These are phyloP conservation scores for Hafferia zeledoni DNA, from an alignment of 2,797 vertebrate genomes.

Conservation along the genomic window DNA sequence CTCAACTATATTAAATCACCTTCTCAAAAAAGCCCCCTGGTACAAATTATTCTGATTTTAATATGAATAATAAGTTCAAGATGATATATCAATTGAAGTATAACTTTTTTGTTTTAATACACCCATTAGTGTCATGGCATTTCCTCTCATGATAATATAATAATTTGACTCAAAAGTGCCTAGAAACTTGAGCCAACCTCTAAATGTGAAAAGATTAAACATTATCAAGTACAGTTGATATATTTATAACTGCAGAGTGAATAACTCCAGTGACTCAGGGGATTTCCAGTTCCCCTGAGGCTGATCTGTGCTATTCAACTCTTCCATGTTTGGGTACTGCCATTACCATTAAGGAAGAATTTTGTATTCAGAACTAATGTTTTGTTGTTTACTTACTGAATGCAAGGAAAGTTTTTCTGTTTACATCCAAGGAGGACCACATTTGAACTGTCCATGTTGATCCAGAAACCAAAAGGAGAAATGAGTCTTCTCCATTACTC, in stretches of 20 bases:
- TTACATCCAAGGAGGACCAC: neutral
- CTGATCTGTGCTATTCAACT: neutral
- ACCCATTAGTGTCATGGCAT: neutral
- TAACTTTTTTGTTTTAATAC: neutral
- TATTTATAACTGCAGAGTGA: neutral
- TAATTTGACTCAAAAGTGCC: neutral
- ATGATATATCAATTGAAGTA: neutral
- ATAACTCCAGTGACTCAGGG: neutral
- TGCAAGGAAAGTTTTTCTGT: neutral
- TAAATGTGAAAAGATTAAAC: neutral
- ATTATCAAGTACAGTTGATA: neutral
- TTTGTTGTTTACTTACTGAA: neutral
- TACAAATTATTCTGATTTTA: neutral
- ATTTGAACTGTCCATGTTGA: neutral
- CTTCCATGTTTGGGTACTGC: neutral
- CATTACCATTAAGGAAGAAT: neutral
- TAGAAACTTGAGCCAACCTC: neutral
- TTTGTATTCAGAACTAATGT: neutral
- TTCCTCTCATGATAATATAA: neutral
- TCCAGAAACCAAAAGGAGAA: neutral
- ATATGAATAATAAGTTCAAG: neutral
- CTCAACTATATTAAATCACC: neutral
- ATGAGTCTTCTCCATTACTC: neutral
- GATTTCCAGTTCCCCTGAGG: neutral
- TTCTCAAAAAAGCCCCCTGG: neutral